Conservation (phyloP, 2,797 vertebrate species). For the Coreius guichenoti region DNA sequence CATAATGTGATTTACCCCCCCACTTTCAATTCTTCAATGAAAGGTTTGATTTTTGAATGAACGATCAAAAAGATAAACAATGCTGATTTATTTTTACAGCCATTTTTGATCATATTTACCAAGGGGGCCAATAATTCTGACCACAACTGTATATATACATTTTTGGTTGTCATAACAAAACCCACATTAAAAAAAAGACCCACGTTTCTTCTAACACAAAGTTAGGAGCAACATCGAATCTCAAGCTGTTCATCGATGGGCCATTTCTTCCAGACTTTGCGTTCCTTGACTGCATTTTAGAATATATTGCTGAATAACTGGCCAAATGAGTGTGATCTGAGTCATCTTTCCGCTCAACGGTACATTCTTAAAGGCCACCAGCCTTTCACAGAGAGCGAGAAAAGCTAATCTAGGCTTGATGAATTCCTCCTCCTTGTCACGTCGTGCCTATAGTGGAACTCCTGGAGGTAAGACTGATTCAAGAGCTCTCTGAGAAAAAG, state of each 20-base stretch:
- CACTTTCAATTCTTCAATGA: no score
- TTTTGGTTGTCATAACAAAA: background rate
- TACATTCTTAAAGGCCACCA: conserved; percentile 47
- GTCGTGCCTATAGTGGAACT: conserved; percentile 3
- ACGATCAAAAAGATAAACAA: no score
- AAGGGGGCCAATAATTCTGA: no score
- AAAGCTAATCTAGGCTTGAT: conserved; percentile 37
- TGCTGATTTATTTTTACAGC: no score
- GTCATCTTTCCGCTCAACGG: conserved; percentile 38
- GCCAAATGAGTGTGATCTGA: conserved; percentile 33
- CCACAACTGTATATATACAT: no score
- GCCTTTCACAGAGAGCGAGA: conserved; percentile 29
- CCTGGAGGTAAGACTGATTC: conserved; percentile 1
- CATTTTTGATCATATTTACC: no score
- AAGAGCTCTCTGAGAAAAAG: background rate
- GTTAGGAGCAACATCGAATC: background rate
- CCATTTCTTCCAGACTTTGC: conserved; percentile 34
- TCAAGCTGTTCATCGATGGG: background rate
- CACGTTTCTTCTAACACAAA: background rate
- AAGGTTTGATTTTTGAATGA: no score
- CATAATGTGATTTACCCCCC: no score
- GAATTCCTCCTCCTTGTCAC: conserved; percentile 43
- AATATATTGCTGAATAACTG: conserved; percentile 37
- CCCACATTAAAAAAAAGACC: background rate
- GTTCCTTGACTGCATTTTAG: background rate